A percentile compares a stretch with the other conserved stretches of the same genome.
Conservation (phyloP, 2,888 invertebrate species). For the Ichneumon xanthorius region DNA sequence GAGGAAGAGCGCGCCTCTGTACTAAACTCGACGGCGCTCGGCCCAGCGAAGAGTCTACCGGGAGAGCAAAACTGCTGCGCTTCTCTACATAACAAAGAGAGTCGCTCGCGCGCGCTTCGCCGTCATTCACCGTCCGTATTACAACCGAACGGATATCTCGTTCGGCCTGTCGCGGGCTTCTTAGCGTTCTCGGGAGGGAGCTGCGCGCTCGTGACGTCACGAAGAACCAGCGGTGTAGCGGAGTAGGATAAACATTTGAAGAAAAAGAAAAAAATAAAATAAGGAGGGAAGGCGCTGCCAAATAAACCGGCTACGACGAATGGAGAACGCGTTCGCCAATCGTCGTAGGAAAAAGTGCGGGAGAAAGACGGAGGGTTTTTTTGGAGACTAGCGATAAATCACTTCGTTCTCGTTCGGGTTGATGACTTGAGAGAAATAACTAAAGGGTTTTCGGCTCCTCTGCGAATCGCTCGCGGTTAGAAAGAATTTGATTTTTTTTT, state of each 20-base stretch:
- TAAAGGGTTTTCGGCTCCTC: neutral
- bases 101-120: neutral
- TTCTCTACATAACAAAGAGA: constrained; percentile 5
- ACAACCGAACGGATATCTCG: neutral
- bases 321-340: constrained; percentile 77
- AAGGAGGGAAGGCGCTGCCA: constrained; percentile 41
- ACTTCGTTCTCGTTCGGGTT: neutral
- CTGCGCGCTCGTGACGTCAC: constrained; percentile 1
- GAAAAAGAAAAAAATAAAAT: constrained; percentile 55
- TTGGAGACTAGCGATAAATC: neutral
- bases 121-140: neutral
- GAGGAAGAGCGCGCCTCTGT: constrained; percentile 6
- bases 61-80: neutral
- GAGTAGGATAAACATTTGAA: constrained; percentile 28
- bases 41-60: neutral
- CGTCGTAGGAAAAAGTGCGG: constrained; percentile 77
- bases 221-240: neutral
- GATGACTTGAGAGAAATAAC: neutral
- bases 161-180: neutral
- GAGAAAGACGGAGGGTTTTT: constrained; percentile 54
- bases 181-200: neutral
- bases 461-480: neutral
- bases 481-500: neutral
- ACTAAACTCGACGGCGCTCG: neutral
- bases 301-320: constrained; percentile 69